Evolutionary conservation across 2,888 invertebrate genomes (phyloP), one percentile per base, ranked within the genome.

Genomic region (Andrena haemorrhoa): DNA sequence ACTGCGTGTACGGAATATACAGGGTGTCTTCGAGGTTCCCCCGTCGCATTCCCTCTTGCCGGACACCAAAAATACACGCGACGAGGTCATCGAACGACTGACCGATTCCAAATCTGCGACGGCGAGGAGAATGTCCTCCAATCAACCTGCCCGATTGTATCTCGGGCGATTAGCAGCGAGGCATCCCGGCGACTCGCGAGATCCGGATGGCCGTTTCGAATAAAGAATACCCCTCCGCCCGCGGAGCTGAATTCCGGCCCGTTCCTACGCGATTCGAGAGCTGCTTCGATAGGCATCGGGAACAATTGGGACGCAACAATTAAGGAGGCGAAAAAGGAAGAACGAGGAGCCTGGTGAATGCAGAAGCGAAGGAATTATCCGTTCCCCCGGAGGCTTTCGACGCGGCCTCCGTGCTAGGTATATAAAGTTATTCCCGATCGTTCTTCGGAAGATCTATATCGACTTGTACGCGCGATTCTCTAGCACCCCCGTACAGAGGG

Each of bases 1-100:
- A 90, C 91, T 84, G 87, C 92, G 92, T 91, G 92, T 88, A 89
- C 87, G 86, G 92, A 92, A 92, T 92, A 92, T 91, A 91, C 91
- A 87, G 90, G 89, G 88, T 88, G 89, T 79, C 65, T 49, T 49
- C 53, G 63, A 58, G 8, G 51, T 66, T 16, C 41, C 51, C 60
- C 29, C 23, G 49, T 20, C 56, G 61, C 51, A 12, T 69, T 70
- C 58, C 64, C 26, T 7, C 10, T 10, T 23, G 16, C 7, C 12
- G 35, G 5, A 0, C 74, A 31, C 26, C 41, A 47, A 58, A 71
- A 65, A 72, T 29, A 47, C 53, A 53, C 72, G 23, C 20, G 33
- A 20, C 64, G n/a, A 53, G 53, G 47, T 61, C 51, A n/a, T 53
- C 26, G 56, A 31, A 70, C 79, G 31, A 71, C 31, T 33, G 33